Evolutionary conservation across 2,888 invertebrate species (phyloP).

Genomic region (Stenolophus ochropezus): DNA sequence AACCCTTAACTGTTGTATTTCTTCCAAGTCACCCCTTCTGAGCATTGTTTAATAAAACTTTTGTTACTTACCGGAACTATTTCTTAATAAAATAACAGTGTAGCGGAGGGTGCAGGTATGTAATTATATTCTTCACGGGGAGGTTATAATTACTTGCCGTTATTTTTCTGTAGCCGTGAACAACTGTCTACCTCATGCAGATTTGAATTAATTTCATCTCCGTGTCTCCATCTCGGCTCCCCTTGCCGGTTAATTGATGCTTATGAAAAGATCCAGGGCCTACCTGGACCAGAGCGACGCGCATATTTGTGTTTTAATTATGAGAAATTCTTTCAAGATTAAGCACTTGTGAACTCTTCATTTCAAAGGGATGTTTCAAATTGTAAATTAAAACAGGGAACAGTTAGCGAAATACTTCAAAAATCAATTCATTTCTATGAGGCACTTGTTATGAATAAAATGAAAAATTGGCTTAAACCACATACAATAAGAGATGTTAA

Average conservation of each 20-base stretch:
- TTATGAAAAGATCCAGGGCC: constrained; percentile 20
- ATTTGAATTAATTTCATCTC: constrained; percentile 44
- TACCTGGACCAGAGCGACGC: constrained; percentile 3
- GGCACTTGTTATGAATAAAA: too few species aligned
- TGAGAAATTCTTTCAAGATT: constrained; percentile 24
- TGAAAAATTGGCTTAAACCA: too few species aligned
- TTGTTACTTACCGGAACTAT: background rate
- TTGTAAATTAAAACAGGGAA: background rate
- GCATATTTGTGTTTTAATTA: constrained; percentile 47
- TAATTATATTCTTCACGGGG: constrained; percentile 28
- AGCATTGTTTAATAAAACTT: background rate
- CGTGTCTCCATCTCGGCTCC: constrained; percentile 12
- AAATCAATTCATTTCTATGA: too few species aligned
- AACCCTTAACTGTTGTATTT: background rate
- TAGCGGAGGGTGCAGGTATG: background rate
- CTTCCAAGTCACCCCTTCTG: background rate
- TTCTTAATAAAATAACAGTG: constrained; percentile 17
- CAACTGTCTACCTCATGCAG: constrained; percentile 38
- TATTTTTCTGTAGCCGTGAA: constrained; percentile 14
- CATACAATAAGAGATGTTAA: too few species aligned
- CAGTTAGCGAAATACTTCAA: too few species aligned
- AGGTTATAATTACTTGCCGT: constrained; percentile 24
- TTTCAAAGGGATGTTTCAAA: background rate
- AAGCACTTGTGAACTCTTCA: background rate
- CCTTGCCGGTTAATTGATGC: constrained; percentile 35